These are phyloP conservation scores for Meriones unguiculatus DNA, from an alignment of 2,113 vertebrate species.

Conservation along the genomic window DNA sequence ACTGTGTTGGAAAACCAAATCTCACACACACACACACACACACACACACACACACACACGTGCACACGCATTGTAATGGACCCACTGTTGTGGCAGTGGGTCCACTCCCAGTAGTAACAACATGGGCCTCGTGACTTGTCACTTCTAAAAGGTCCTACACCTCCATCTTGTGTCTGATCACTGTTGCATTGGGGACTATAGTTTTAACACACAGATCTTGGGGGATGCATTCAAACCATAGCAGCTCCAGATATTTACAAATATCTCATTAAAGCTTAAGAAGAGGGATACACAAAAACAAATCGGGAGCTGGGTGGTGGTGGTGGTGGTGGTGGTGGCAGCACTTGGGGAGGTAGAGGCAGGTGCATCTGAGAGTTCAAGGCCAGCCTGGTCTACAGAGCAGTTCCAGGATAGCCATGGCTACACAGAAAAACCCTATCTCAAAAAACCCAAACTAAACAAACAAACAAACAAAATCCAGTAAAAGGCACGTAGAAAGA, in stretches of 20 bases:
- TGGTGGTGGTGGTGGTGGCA: too few species aligned
- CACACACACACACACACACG: too few species aligned
- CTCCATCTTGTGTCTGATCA: neutral
- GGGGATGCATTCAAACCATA: neutral
- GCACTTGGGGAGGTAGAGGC: too few species aligned
- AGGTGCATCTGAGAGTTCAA: too few species aligned
- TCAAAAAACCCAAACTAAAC: neutral
- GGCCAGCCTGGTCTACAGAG: too few species aligned
- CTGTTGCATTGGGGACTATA: neutral
- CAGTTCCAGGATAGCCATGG: too few species aligned
- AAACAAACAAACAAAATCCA: neutral
- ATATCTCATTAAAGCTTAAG: constrained; percentile 16
- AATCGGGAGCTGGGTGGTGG: too few species aligned
- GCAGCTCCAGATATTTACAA: neutral
- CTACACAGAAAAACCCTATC: too few species aligned
- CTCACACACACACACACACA: too few species aligned
- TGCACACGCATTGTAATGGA: neutral
- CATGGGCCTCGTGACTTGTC: neutral
- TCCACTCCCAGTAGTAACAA: neutral
- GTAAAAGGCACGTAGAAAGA: neutral
- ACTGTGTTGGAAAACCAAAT: too few species aligned
- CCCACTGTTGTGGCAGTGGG: neutral
- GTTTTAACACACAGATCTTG: neutral
- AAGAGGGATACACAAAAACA: neutral
- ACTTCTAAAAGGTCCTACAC: neutral